A percentile compares a stretch with the other conserved stretches of the same genome.
phyloP scores from a whole-genome alignment of 1,140 invertebrate species.

The Nephotettix cincticeps region DNA sequence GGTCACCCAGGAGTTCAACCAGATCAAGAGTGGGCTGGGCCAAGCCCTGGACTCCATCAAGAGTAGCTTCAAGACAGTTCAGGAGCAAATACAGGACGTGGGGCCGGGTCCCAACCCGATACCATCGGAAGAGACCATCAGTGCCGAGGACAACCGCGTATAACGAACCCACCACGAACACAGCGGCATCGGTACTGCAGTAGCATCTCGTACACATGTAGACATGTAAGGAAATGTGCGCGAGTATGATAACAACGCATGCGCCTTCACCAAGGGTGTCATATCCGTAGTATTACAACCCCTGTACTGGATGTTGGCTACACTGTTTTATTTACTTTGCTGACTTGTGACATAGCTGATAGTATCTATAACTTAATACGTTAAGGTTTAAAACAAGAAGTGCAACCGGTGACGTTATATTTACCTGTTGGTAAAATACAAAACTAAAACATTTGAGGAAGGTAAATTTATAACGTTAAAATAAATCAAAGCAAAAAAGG shows the following conservation, averaged over 20 bases:
- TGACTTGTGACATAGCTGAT: background rate
- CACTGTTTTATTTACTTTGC: background rate
- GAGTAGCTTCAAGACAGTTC: constrained; percentile 63
- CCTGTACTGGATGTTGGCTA: background rate
- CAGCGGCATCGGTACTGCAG: no score
- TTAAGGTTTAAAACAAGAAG: no score
- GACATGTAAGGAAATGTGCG: background rate
- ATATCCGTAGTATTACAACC: background rate
- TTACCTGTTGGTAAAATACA: no score
- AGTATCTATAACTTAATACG: no score
- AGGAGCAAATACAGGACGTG: constrained; percentile 53
- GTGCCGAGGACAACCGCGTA: constrained; percentile 6
- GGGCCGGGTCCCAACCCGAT: constrained; percentile 42
- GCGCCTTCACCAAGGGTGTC: background rate
- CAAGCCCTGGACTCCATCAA: constrained; percentile 70
- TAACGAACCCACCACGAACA: background rate
- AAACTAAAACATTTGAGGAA: no score
- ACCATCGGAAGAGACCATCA: background rate
- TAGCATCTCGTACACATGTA: background rate
- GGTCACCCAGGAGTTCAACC: constrained; percentile 83
- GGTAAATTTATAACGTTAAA: no score
- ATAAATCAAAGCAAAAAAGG: no score
- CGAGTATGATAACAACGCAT: background rate
- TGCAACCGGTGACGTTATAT: no score
- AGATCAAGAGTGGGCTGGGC: constrained; percentile 73